A percentile compares a stretch with the other conserved stretches of the same genome.
Conservation (phyloP, 2,797 vertebrate genomes). For the Tangara arthus region DNA sequence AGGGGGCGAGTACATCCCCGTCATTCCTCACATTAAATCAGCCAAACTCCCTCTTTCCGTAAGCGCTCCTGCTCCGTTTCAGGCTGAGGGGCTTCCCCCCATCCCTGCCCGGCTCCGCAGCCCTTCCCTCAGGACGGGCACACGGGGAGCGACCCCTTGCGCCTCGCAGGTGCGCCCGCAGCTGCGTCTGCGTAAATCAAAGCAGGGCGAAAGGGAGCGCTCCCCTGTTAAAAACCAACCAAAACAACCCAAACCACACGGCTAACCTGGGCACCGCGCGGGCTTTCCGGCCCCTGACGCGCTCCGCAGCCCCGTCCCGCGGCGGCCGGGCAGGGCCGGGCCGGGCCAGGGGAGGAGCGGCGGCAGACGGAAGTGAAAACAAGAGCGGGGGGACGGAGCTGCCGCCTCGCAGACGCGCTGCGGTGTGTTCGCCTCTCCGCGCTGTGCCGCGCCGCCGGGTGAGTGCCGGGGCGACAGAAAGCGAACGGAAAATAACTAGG, state of each 20-base stretch:
- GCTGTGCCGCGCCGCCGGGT: background rate
- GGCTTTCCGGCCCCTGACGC: accelerated
- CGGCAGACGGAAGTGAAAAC: constrained; percentile 57
- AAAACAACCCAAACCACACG: accelerated
- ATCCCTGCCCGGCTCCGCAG: background rate
- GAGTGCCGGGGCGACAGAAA: background rate
- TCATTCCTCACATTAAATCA: background rate
- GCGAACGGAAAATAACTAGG: accelerated
- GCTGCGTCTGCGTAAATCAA: background rate
- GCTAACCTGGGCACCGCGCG: accelerated
- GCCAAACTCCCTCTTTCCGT: background rate
- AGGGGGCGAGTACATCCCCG: background rate
- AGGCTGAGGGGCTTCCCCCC: background rate
- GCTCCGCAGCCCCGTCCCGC: accelerated
- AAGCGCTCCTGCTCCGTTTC: background rate
- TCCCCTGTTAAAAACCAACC: background rate
- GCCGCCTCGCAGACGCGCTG: background rate
- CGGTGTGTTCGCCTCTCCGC: background rate
- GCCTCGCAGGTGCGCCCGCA: background rate
- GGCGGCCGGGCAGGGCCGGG: background rate
- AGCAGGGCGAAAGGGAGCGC: accelerated
- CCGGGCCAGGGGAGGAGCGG: constrained; percentile 51
- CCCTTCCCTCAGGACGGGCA: too few relatives aligned
- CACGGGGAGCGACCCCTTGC: background rate
- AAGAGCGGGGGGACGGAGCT: background rate